Percentiles rank a stretch among this genome's conserved stretches.
Conservation (phyloP, 2,797 vertebrate species). For the Micrastur ruficollis region DNA sequence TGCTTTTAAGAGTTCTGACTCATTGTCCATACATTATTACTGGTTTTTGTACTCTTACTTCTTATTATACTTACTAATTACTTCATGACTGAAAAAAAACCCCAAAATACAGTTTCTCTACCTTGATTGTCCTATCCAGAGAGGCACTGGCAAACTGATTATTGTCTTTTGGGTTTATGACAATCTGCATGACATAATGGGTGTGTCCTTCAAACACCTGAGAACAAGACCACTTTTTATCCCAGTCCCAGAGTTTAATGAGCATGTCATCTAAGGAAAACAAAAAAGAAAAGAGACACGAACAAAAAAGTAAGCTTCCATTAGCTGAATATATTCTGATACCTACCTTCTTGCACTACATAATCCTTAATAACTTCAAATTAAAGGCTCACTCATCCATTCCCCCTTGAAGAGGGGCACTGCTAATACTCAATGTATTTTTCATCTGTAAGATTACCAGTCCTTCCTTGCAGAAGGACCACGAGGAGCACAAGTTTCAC, state of each 20-base stretch:
- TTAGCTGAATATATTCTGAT: background rate
- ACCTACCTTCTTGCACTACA: background rate
- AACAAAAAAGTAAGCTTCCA: background rate
- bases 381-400: background rate
- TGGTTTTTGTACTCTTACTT: background rate
- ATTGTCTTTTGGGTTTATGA: conserved; percentile 98
- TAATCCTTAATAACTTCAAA: background rate
- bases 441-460: background rate
- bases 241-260: conserved; percentile 99
- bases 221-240: conserved; percentile 97
- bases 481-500: background rate
- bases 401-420: background rate
- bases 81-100: background rate
- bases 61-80: no score
- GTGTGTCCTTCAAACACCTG: conserved; percentile 99
- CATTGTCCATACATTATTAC: background rate
- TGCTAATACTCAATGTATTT: background rate
- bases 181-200: conserved; percentile 99
- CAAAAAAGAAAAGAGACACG: background rate
- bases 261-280: conserved; percentile 91
- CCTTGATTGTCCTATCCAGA: conserved; percentile 96
- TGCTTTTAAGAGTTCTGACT: background rate
- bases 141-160: conserved; percentile 98
- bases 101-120: conserved; percentile 39
- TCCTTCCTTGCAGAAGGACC: background rate